Conservation (phyloP, 2,888 invertebrate species). For the Agriopis leucophaearia region DNA sequence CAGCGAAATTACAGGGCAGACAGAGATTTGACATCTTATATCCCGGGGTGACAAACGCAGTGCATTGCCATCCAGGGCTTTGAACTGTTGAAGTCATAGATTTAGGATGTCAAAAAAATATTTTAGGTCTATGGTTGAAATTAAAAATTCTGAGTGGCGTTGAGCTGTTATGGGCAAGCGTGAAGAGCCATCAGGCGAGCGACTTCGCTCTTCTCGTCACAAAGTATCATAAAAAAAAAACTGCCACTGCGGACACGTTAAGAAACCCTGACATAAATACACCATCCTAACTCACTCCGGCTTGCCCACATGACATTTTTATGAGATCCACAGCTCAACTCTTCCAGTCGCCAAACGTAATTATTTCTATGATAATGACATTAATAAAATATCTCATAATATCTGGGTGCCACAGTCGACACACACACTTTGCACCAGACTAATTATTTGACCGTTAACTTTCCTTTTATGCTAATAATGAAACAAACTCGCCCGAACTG, state of each 20-base stretch:
- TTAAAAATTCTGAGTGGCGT: too few relatives aligned
- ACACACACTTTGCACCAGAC: conserved; percentile 10
- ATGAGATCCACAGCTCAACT: conserved; percentile 39
- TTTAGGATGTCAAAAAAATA: too few relatives aligned
- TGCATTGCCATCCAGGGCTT: too few relatives aligned
- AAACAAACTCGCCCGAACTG: conserved; percentile 53
- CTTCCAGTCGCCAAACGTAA: conserved; percentile 38
- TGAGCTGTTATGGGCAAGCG: too few relatives aligned
- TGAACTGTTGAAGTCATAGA: too few relatives aligned
- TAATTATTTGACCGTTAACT: conserved; percentile 62
- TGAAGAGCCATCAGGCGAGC: too few relatives aligned
- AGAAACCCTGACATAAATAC: conserved; percentile 1
- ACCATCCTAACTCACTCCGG: conserved; percentile 27
- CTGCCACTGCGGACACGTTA: neutral
- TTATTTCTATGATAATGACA: conserved; percentile 39
- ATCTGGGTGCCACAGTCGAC: neutral
- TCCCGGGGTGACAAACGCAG: too few relatives aligned
- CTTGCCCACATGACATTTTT: conserved; percentile 42
- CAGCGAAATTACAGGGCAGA: too few relatives aligned
- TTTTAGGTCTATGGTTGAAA: too few relatives aligned
- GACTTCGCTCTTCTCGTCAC: too few relatives aligned
- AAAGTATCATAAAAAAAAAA: too few relatives aligned
- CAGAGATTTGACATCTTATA: too few relatives aligned
- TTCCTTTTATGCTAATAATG: conserved; percentile 68
- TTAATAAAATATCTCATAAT: conserved; percentile 34